Percentiles rank a stretch among this genome's conserved stretches.
Evolutionary conservation across 2,797 vertebrate species (phyloP).

Genomic region (Spatula versicolor): DNA sequence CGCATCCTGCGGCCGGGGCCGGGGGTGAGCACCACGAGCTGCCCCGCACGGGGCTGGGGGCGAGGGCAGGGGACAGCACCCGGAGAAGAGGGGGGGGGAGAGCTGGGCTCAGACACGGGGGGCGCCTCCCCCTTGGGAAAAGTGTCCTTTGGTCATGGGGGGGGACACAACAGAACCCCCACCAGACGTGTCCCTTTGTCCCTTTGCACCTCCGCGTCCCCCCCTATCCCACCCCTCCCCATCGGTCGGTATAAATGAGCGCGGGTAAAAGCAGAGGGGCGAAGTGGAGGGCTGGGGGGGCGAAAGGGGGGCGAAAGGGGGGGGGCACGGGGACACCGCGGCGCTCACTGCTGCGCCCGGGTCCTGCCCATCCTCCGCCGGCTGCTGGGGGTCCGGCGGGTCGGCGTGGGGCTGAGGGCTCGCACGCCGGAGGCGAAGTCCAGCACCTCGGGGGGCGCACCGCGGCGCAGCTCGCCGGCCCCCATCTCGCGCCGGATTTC

Average conservation of each 20-base stretch:
- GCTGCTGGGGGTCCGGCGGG: conserved; percentile 70
- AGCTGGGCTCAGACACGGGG: not conserved
- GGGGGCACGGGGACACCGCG: fast-evolving
- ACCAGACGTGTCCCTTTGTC: not conserved
- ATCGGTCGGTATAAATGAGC: not conserved
- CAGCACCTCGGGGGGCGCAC: conserved; percentile 79
- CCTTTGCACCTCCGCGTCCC: not conserved
- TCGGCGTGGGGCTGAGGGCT: conserved; percentile 61
- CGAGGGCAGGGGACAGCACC: not conserved
- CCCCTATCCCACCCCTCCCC: not conserved
- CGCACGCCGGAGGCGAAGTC: conserved; percentile 83
- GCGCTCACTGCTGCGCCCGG: not conserved
- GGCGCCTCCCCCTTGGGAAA: not conserved
- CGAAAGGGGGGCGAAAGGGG: not conserved
- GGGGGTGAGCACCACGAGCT: conserved; percentile 44
- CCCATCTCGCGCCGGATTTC: conserved; percentile 93
- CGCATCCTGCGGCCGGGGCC: not conserved
- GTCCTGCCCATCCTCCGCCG: conserved; percentile 75
- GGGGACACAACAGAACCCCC: not conserved
- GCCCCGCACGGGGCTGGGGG: not conserved
- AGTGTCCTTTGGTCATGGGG: not conserved
- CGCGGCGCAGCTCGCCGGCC: conserved; percentile 75
- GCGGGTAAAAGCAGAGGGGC: not conserved
- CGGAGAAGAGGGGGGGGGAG: no score
- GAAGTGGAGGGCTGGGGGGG: not conserved